Evolutionary conservation across 2,113 vertebrate species (phyloP), one percentile per base, ranked within the genome.

Genomic region (Megatriorchis doriae): DNA sequence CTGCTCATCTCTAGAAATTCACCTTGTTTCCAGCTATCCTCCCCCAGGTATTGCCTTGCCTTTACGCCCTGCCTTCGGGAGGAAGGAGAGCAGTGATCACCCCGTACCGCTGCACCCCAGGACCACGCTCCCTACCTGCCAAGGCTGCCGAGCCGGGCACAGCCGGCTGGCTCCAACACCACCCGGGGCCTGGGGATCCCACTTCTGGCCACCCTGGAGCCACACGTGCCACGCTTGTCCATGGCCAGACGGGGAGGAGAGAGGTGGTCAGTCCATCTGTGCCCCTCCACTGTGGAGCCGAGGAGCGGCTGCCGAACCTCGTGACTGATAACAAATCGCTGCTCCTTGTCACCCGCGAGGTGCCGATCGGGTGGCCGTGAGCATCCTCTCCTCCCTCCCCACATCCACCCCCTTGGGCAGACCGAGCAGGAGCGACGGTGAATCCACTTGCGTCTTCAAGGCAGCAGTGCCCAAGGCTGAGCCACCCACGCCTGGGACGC

Each of bases 41-140:
- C 25, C 16, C 47, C 10, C n/a, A 6, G 36, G 42, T 2, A 27
- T 22, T 6, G 45, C 63, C 52, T 27, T 23, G 43, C n/a, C 27
- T 34, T 70, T 34, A 9, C 2, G 2, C 48, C 31, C 34, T 6
- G 43, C 70, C 29, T 6, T 3, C 0, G 2, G 48, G 5, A 8
- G 16, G 67, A 27, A 1, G 43, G 1, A 31, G 67, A 2, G 55
- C 47, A 1, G 45, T 1, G 10, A 5, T 2, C 6, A 0, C 4
- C 25, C 36, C 11, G 4, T 19, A 42, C 38, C 21, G 34, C 45
- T 7, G 27, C 3, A 16, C 5, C 26, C 26, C 21, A 1, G 16
- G 0, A 36, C 50, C 22, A 3, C 10, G 0, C 32, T 38, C 95
- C 53, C 5, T 98, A 99, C 98, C 98, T 98, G 97, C 72, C 18